Evolutionary conservation across 2,113 vertebrate species (phyloP).

Genomic region (Eulemur macaco): DNA sequence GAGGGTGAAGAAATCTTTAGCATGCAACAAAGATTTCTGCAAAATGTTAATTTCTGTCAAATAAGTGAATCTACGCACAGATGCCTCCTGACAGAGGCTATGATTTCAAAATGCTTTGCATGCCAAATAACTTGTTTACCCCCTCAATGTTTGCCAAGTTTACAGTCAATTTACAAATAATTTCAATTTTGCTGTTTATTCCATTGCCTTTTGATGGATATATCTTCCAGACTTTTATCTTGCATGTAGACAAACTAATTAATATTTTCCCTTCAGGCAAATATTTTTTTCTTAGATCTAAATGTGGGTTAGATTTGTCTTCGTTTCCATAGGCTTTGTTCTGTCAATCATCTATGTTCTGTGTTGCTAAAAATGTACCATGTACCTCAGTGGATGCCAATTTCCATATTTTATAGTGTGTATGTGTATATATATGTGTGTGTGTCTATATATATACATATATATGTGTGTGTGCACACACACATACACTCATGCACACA

Average conservation of each 20-base stretch:
- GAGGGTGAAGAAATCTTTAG: slow-evolving; percentile 89
- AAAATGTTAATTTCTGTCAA: slow-evolving; percentile 94
- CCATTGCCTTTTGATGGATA: slow-evolving; percentile 93
- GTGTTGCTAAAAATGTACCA: slow-evolving; percentile 89
- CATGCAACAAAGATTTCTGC: slow-evolving; percentile 90
- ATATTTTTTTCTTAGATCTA: slow-evolving; percentile 98
- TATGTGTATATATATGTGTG: slow-evolving; percentile 63
- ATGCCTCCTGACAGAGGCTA: slow-evolving; percentile 91
- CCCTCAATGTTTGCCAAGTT: slow-evolving; percentile 92
- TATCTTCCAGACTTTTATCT: slow-evolving; percentile 95
- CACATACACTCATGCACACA: slow-evolving; percentile 57
- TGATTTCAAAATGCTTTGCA: slow-evolving; percentile 88
- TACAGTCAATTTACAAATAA: slow-evolving; percentile 96
- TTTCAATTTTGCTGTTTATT: slow-evolving; percentile 96
- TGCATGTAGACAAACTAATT: slow-evolving; percentile 97
- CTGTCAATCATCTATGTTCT: slow-evolving; percentile 92
- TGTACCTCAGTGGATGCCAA: slow-evolving; percentile 76
- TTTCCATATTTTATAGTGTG: slow-evolving; percentile 81
- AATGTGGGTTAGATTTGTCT: slow-evolving; percentile 94
- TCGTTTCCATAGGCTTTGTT: slow-evolving; percentile 94
- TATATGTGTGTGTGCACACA: slow-evolving; percentile 73
- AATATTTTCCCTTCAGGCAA: slow-evolving; percentile 97
- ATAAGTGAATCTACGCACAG: slow-evolving; percentile 92
- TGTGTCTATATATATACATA: slow-evolving; percentile 68
- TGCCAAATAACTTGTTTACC: slow-evolving; percentile 90